These are phyloP conservation scores for Dryocosmus kuriphilus DNA, from an alignment of 2,888 invertebrate species.

Conservation along the genomic window DNA sequence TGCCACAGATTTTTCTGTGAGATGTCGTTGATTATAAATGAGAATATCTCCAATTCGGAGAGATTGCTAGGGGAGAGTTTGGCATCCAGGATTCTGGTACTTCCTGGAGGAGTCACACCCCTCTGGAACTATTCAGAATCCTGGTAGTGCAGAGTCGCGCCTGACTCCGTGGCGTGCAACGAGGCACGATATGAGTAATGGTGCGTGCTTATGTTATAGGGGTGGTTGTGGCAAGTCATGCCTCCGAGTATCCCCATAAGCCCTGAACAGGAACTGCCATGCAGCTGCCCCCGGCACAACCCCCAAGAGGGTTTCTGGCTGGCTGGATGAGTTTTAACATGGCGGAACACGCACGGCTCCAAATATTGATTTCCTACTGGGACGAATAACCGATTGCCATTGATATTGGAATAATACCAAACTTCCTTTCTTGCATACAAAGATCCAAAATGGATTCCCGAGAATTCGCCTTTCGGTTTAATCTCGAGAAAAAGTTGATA, in stretches of 20 bases:
- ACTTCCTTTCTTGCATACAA: constrained; percentile 20
- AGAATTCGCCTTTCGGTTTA: not conserved
- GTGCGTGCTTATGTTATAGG: constrained; percentile 75
- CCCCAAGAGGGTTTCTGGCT: constrained; percentile 52
- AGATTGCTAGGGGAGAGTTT: constrained; percentile 20
- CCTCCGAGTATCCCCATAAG: constrained; percentile 62
- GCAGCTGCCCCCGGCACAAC: constrained; percentile 56
- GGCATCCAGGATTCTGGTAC: constrained; percentile 26
- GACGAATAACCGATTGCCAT: constrained; percentile 53
- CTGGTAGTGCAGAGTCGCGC: constrained; percentile 44
- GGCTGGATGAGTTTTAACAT: constrained; percentile 66
- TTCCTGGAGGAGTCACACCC: constrained; percentile 50
- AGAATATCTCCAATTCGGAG: not conserved
- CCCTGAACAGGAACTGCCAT: constrained; percentile 46
- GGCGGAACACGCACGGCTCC: constrained; percentile 73
- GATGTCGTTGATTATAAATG: constrained; percentile 12
- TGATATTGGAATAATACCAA: constrained; percentile 35
- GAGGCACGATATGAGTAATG: constrained; percentile 77
- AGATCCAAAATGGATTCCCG: constrained; percentile 2
- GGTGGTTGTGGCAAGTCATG: constrained; percentile 75
- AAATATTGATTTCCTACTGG: constrained; percentile 75
- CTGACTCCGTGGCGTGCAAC: constrained; percentile 67
- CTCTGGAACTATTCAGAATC: constrained; percentile 37
- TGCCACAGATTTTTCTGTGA: not conserved
- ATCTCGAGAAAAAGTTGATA: not conserved